Conservation (phyloP, 1,140 invertebrate species). For the Brachionus sp. region DNA sequence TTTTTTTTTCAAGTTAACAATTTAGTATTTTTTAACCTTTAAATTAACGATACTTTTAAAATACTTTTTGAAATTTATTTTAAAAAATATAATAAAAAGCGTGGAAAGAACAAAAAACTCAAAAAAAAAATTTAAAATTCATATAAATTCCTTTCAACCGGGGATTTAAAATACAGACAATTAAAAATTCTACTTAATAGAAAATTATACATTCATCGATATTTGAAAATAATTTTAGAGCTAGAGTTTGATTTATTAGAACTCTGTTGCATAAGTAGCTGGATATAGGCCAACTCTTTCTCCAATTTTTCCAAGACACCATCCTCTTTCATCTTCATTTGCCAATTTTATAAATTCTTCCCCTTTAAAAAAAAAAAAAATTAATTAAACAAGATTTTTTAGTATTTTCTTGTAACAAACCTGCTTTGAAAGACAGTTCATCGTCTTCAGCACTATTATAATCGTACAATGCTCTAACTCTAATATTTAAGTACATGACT, state of each 20-base stretch:
- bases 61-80: too few species aligned
- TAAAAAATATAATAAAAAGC: too few species aligned
- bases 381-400: neutral
- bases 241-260: neutral
- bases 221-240: too few species aligned
- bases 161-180: too few species aligned
- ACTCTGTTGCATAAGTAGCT: conserved; percentile 77
- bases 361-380: conserved; percentile 66
- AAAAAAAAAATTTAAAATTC: too few species aligned
- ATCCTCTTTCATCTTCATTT: conserved; percentile 96
- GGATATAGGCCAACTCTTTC: conserved; percentile 88
- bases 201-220: too few species aligned
- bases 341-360: conserved; percentile 93
- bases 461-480: conserved; percentile 86
- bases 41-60: too few species aligned
- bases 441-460: conserved; percentile 93
- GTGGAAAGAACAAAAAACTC: too few species aligned
- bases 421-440: conserved; percentile 90
- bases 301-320: conserved; percentile 93
- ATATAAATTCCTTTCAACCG: too few species aligned
- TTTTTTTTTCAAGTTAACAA: too few species aligned
- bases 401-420: conserved; percentile 61
- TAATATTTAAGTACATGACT: neutral
- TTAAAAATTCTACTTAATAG: too few species aligned
- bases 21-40: too few species aligned